phyloP scores from a whole-genome alignment of 1,140 invertebrate genomes.

The Centruroides vittatus region DNA sequence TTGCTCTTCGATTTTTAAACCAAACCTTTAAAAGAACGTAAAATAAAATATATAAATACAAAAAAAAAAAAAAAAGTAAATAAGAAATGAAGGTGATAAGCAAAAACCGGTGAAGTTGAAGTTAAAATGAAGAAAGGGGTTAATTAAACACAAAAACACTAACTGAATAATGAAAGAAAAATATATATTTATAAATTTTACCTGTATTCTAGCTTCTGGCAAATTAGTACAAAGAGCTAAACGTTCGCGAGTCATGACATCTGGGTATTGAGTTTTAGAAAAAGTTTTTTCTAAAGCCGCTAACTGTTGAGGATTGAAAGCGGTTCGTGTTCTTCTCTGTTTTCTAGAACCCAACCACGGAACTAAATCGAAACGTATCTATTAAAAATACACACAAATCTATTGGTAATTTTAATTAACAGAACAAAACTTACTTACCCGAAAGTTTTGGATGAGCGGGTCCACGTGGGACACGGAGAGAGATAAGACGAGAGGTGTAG shows the following conservation, averaged over 20 bases:
- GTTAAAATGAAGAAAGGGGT: not conserved
- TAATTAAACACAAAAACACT: not conserved
- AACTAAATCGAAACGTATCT: not conserved
- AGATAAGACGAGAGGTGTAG: too few relatives aligned
- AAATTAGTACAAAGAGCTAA: conserved; percentile 21
- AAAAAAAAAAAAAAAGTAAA: too few relatives aligned
- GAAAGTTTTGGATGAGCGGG: too few relatives aligned
- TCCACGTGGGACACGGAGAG: too few relatives aligned
- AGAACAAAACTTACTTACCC: too few relatives aligned
- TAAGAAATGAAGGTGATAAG: too few relatives aligned
- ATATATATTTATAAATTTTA: conserved; percentile 3
- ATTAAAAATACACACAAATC: too few relatives aligned
- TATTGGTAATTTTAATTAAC: too few relatives aligned
- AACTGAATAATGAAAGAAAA: not conserved
- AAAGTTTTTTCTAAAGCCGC: conserved; percentile 20
- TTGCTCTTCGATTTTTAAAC: conserved; percentile 71
- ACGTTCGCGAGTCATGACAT: conserved; percentile 21
- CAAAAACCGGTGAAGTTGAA: too few relatives aligned
- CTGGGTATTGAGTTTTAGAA: conserved; percentile 23
- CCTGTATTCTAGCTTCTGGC: conserved; percentile 24
- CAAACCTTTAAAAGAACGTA: conserved; percentile 49
- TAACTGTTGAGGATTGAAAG: conserved; percentile 23
- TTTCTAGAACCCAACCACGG: conserved; percentile 8
- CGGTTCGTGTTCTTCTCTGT: conserved; percentile 21
- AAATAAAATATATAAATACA: too few relatives aligned